Base-by-base conservation (phyloP, 1,140 invertebrate genomes). In the Drosophila ironensis region DNA sequence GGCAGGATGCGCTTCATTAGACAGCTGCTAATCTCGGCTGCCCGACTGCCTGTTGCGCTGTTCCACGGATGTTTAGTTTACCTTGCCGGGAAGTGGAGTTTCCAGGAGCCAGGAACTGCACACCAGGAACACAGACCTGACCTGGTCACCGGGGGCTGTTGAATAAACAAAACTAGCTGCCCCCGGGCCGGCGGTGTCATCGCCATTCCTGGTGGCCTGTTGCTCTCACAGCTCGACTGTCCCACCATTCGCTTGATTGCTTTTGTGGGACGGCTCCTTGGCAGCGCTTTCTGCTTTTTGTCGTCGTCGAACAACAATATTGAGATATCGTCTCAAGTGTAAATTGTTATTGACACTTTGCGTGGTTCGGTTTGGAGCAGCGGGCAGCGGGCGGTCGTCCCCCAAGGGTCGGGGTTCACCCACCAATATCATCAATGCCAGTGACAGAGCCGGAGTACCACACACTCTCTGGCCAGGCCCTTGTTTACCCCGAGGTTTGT, bases 261-360 rank as follows among this genome's bases (percentile, higher is more conserved):
- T 59, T 59, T 60, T 60, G 37, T 60, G 33, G 53, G 11, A 2
- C 9, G 2, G 12, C 30, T 20, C 12, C 14, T 16, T n/a, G n/a
- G n/a, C n/a, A n/a, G n/a, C 16, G 14, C 8, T 9, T 40, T 2
- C 38, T 22, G 22, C 4, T 20, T 11, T 19, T 16, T n/a, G n/a
- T 42, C 76, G 63, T 64, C 73, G 78, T 63, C 61, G 48, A 84
- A 51, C 80, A 71, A 82, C 78, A 86, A 73, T 82, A 82, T 82
- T 82, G 78, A 82, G 77, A 82, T 82, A 78, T 82, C 80, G 80
- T 82, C 78, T 82, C 78, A 82, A 82, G 77, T 82, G 77, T 82
- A 82, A 82, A 82, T 82, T 82, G 77, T 82, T 82, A 82, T 82
- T 84, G 77, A 82, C 77, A 82, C 73, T 81, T 56, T 82, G 73